A percentile compares a stretch with the other conserved stretches of the same genome.
Evolutionary conservation across 2,113 vertebrate species (phyloP).

Genomic region (zebrafish (Danio rerio)): DNA sequence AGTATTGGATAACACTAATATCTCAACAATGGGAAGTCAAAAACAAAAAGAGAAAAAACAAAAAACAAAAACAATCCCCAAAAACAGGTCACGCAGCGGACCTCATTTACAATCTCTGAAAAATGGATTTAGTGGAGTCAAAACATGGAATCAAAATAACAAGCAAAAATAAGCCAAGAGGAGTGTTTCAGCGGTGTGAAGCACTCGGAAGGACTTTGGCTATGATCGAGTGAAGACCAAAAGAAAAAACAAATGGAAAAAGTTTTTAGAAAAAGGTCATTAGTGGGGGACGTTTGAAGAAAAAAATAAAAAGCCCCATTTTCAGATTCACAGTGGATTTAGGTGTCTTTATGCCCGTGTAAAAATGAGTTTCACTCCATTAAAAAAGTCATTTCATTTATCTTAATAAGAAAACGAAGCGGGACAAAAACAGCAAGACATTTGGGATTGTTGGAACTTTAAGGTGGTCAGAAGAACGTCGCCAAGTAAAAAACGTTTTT

Average conservation of each 20-base stretch:
- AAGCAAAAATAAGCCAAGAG: slow-evolving; percentile 96
- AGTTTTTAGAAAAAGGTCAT: slow-evolving; percentile 56
- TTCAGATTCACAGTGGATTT: slow-evolving; percentile 71
- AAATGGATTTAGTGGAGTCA: slow-evolving; percentile 91
- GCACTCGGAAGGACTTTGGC: slow-evolving; percentile 84
- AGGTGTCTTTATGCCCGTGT: slow-evolving; percentile 43
- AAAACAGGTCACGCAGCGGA: slow-evolving; percentile 81
- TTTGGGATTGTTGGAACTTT: slow-evolving; percentile 70
- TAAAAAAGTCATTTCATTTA: slow-evolving; percentile 53
- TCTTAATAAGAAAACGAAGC: slow-evolving; percentile 46
- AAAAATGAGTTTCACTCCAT: slow-evolving; percentile 29
- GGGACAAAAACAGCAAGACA: slow-evolving; percentile 70
- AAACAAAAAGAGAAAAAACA: slow-evolving; percentile 73
- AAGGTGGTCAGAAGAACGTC: slow-evolving; percentile 66
- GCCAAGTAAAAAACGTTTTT: slow-evolving; percentile 63
- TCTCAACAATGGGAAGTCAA: slow-evolving; percentile 85
- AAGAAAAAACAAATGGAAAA: slow-evolving; percentile 70
- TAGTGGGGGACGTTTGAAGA: slow-evolving; percentile 60
- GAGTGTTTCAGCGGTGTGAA: slow-evolving; percentile 91
- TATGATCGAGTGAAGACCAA: slow-evolving; percentile 71
- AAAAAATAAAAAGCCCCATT: slow-evolving; percentile 67
- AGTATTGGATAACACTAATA: slow-evolving; percentile 77
- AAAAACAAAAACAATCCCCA: slow-evolving; percentile 77
- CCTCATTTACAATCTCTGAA: slow-evolving; percentile 79
- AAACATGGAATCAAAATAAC: slow-evolving; percentile 97